Evolutionary conservation across 2,113 vertebrate genomes (phyloP).

Genomic region (Sander lucioperca): DNA sequence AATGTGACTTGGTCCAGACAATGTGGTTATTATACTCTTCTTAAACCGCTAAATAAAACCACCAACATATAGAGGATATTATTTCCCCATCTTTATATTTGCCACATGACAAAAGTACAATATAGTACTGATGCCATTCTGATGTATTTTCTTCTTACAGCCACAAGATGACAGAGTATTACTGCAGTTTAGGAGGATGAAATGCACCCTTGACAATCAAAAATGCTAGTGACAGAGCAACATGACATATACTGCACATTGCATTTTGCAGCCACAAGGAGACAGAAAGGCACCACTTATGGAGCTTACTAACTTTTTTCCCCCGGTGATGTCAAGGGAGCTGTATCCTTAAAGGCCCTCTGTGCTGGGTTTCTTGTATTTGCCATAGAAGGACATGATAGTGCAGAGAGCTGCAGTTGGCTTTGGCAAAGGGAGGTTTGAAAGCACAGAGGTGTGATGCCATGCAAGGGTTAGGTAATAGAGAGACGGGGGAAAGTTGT

Average conservation of each 20-base stretch:
- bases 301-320: background rate
- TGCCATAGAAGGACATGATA: conserved; percentile 66
- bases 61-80: too few species aligned
- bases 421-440: background rate
- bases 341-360: conserved; percentile 44
- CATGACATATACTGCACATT: background rate
- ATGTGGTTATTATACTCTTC: too few species aligned
- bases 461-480: conserved; percentile 29
- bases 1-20: too few species aligned
- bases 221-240: background rate
- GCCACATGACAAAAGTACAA: too few species aligned
- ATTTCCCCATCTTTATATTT: too few species aligned
- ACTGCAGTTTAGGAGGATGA: background rate
- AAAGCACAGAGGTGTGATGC: conserved; percentile 33
- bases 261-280: conserved; percentile 46
- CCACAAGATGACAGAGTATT: conserved; percentile 42
- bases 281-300: conserved; percentile 22
- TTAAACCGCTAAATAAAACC: too few species aligned
- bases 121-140: too few species aligned
- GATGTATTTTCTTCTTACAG: conserved; percentile 11
- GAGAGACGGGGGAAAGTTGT: background rate
- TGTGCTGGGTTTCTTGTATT: conserved; percentile 23
- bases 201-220: background rate
- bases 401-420: conserved; percentile 24
- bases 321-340: conserved; percentile 4